These are phyloP conservation scores for Acanthurus lineatus DNA, from an alignment of 2,797 vertebrate species.

Conservation along the genomic window DNA sequence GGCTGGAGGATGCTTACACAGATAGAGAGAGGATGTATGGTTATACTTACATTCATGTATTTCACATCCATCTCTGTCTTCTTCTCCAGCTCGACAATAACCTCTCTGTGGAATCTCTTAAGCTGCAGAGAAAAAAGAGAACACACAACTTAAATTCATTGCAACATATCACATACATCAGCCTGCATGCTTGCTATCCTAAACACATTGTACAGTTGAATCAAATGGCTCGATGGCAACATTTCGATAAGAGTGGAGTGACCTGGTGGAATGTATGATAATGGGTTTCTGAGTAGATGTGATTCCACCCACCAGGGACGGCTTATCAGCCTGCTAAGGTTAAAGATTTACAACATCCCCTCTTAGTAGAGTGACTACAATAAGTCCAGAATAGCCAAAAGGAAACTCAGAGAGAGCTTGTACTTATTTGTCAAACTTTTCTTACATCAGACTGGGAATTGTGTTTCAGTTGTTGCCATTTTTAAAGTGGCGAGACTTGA, in stretches of 20 bases:
- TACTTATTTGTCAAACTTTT: background rate
- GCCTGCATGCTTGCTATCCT: background rate
- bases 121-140: conserved; percentile 85
- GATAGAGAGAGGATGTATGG: background rate
- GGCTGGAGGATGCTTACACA: background rate
- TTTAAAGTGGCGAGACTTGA: conserved; percentile 13
- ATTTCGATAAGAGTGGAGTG: conserved; percentile 32
- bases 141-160: conserved; percentile 27
- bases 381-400: background rate
- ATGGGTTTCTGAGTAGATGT: conserved; percentile 49
- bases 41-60: conserved; percentile 94
- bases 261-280: conserved; percentile 41
- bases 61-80: conserved; percentile 98
- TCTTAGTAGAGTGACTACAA: background rate
- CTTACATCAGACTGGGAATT: background rate
- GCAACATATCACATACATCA: conserved; percentile 12
- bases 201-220: conserved; percentile 17
- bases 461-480: conserved; percentile 2
- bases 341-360: conserved; percentile 71
- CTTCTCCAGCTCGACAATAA: conserved; percentile 94
- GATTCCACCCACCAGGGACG: conserved; percentile 15
- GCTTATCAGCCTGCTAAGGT: conserved; percentile 68
- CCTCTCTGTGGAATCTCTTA: conserved; percentile 94
- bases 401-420: background rate
- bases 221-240: conserved; percentile 39